A percentile compares a stretch with the other conserved stretches of the same genome.
Conservation (phyloP, 2,797 vertebrate species). For the Falco columbarius region DNA sequence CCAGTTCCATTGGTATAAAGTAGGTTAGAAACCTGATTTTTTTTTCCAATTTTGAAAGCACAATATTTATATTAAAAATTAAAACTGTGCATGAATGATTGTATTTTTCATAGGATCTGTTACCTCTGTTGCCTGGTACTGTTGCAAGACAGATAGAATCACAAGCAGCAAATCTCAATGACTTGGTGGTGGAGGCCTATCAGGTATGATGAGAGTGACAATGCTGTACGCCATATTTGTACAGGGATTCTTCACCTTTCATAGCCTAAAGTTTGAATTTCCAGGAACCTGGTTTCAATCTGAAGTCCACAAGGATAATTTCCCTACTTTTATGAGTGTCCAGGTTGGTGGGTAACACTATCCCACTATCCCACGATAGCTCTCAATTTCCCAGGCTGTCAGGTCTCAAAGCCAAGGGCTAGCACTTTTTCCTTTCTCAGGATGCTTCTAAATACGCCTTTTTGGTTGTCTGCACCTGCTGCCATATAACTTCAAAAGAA, state of each 20-base stretch:
- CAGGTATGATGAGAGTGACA: slow-evolving; percentile 80
- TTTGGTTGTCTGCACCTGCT: not conserved
- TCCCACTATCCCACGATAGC: not conserved
- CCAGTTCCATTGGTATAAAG: slow-evolving; percentile 97
- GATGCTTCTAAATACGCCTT: not conserved
- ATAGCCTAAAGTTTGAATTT: not conserved
- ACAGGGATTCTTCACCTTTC: not conserved
- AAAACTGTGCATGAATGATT: not conserved
- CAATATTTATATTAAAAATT: not conserved
- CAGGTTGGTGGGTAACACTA: not conserved
- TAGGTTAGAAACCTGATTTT: slow-evolving; percentile 76
- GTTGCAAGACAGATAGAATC: slow-evolving; percentile 89
- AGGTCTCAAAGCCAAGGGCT: not conserved
- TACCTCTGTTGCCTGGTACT: slow-evolving; percentile 89
- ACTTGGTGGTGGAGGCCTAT: slow-evolving; percentile 93
- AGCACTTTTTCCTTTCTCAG: not conserved
- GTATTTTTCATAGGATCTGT: slow-evolving; percentile 83
- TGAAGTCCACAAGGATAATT: not conserved
- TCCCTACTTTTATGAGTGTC: not conserved
- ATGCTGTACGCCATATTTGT: not conserved
- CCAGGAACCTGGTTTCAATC: not conserved
- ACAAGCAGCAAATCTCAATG: slow-evolving; percentile 90
- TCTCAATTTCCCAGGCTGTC: not conserved
- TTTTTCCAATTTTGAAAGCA: not conserved
- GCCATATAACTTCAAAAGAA: not conserved